Evolutionary conservation across 2,113 vertebrate species (phyloP), one percentile per base, ranked within the genome.

Genomic region (Cryptotis parvus): DNA sequence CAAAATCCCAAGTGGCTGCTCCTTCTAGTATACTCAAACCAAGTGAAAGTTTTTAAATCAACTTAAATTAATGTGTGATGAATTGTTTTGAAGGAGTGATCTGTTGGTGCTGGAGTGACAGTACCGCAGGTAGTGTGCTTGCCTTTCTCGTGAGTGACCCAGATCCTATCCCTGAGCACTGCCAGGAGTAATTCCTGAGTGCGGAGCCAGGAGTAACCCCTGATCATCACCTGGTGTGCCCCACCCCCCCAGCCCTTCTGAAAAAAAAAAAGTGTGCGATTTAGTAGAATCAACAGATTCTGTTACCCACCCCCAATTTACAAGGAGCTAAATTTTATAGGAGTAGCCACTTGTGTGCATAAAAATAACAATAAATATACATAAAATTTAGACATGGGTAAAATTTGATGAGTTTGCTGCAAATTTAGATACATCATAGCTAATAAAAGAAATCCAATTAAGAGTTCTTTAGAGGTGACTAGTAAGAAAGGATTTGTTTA

Each of bases 381-480:
- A 78, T 9, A 70, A 39, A 37, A 78, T 78, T 91, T 43, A 85
- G 20, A 84, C 65, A 81, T 69, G 27, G 80, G 91, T 91, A 83
- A 37, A 90, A 87, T 70, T 41, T 76, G 82, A 85, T 69, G 82
- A 43, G 9, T 70, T 72, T 86, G 65, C 55, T 61, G 68, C 72
- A 94, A 94, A 93, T 43, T 78, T 66, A 86, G 58, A n/a, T 45
- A 84, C 41, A 78, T 84, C 52, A 80, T n/a, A 82, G 72, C 69
- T 94, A 82, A 74, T 68, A 70, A 89, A 81, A 94, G 74, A 96
- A 94, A 93, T 74, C 37, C 76, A 91, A 76, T 85, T 85, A 92
- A 96, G 95, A 96, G 39, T 73, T 76, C 61, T 92, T 95, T 74
- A 39, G 92, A 95, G 95, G 92, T 94, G 76, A 94, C 90, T 87